Evolutionary conservation across 2,113 vertebrate species (phyloP).

Genomic region (Mohoua ochrocephala): DNA sequence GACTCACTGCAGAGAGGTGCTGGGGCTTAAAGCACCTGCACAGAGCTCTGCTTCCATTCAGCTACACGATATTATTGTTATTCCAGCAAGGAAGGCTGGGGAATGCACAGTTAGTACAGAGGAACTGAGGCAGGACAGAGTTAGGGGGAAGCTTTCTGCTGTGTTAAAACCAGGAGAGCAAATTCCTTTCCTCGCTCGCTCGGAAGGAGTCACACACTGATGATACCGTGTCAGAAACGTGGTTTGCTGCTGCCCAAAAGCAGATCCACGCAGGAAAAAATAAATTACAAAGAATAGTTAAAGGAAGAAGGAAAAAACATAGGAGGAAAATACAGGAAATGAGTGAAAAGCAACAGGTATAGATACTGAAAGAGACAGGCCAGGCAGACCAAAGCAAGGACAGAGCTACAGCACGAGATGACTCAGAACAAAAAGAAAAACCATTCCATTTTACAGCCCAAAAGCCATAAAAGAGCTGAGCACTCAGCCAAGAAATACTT

Average conservation of each 20-base stretch:
- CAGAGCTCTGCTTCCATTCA: background rate
- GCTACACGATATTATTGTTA: background rate
- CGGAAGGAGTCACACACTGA: background rate
- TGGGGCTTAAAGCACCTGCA: background rate
- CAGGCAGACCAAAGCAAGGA: background rate
- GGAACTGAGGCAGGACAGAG: background rate
- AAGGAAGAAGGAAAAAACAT: background rate
- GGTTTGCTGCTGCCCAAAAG: background rate
- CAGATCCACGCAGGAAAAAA: background rate
- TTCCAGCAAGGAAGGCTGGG: background rate
- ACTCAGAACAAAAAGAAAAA: background rate
- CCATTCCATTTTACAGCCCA: background rate
- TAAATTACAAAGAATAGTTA: background rate
- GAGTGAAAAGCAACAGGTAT: background rate
- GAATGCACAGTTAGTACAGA: background rate
- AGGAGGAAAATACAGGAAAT: background rate
- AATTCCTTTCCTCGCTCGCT: background rate
- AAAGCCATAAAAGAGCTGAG: background rate
- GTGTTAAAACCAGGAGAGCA: background rate
- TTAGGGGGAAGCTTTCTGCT: background rate
- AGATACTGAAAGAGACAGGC: background rate
- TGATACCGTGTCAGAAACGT: rapidly evolving
- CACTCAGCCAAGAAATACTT: background rate
- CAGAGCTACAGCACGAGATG: background rate
- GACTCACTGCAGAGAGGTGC: background rate